Percentiles rank a stretch among this genome's conserved stretches.
These are phyloP conservation scores for Papilio xuthus DNA, from an alignment of 1,140 invertebrate genomes.

Conservation along the genomic window DNA sequence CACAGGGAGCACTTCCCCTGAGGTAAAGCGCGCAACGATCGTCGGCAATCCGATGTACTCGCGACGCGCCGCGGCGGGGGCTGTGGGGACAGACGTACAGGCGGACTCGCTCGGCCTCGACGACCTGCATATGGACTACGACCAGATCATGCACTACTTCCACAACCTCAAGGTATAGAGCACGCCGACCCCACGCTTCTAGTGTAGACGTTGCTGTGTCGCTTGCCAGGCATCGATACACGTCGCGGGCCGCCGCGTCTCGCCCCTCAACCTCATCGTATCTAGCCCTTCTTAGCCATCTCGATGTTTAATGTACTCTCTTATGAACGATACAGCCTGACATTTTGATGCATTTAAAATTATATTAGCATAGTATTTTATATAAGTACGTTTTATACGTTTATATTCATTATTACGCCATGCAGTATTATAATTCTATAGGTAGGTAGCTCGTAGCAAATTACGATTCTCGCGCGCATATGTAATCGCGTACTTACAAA, in stretches of 20 bases:
- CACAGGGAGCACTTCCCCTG: slow-evolving; percentile 80
- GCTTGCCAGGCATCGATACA: slow-evolving; percentile 58
- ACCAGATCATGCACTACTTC: slow-evolving; percentile 98
- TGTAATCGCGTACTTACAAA: slow-evolving; percentile 43
- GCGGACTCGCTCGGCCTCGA: slow-evolving; percentile 85
- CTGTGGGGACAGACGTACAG: slow-evolving; percentile 71
- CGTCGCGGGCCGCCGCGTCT: slow-evolving; percentile 38
- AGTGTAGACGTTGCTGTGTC: slow-evolving; percentile 75
- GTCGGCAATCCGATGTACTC: slow-evolving; percentile 93
- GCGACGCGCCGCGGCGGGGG: slow-evolving; percentile 83
- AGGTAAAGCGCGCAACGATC: slow-evolving; percentile 91
- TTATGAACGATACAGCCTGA: slow-evolving; percentile 78
- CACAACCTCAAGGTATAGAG: slow-evolving; percentile 95
- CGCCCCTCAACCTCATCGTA: slow-evolving; percentile 47
- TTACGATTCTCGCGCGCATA: slow-evolving; percentile 50
- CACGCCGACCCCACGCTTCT: slow-evolving; percentile 74
- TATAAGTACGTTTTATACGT: slow-evolving; percentile 77
- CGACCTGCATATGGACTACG: slow-evolving; percentile 96
- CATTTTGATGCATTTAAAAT: slow-evolving; percentile 78
- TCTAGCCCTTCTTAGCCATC: slow-evolving; percentile 48
- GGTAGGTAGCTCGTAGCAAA: slow-evolving; percentile 50
- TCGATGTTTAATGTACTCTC: slow-evolving; percentile 72
- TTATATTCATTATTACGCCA: slow-evolving; percentile 70
- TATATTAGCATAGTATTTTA: slow-evolving; percentile 73
- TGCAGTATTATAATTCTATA: slow-evolving; percentile 72